Conservation (phyloP, 2,888 invertebrate species). For the Cryptocheilus praepositus region DNA sequence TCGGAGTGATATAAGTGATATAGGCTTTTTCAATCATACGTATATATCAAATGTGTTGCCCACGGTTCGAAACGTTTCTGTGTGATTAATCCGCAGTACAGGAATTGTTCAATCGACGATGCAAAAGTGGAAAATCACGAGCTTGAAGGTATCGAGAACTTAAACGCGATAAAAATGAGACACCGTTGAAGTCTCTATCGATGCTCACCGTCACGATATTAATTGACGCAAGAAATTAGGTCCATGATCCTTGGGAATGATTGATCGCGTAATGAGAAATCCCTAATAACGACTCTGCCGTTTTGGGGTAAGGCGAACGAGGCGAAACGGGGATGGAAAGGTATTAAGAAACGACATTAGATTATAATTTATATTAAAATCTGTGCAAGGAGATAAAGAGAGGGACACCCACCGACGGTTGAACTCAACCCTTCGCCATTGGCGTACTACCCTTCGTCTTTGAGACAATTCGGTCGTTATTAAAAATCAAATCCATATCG, state of each 20-base stretch:
- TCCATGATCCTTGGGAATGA: conserved; percentile 66
- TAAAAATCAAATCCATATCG: neutral
- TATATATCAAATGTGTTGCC: too few relatives aligned
- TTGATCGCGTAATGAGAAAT: conserved; percentile 73
- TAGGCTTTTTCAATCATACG: too few relatives aligned
- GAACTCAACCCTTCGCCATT: conserved; percentile 66
- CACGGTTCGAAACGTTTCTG: too few relatives aligned
- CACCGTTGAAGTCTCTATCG: conserved; percentile 41
- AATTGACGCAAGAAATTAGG: conserved; percentile 72
- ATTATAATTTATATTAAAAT: conserved; percentile 75
- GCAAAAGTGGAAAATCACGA: neutral
- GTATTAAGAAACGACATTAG: conserved; percentile 74
- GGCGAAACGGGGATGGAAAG: conserved; percentile 52
- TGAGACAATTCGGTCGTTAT: conserved; percentile 14
- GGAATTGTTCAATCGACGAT: too few relatives aligned
- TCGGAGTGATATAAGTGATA: too few relatives aligned
- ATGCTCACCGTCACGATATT: conserved; percentile 64
- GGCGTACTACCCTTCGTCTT: conserved; percentile 54
- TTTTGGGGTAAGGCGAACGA: conserved; percentile 54
- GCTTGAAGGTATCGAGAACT: too few relatives aligned
- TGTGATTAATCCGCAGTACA: too few relatives aligned
- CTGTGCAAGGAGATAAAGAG: conserved; percentile 73
- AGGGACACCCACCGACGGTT: conserved; percentile 61
- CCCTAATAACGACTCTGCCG: conserved; percentile 71
- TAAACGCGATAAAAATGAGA: neutral